Percentiles rank a stretch among this genome's conserved stretches.
Conservation (phyloP, 1,140 invertebrate genomes). For the Eriocheir sinensis region DNA sequence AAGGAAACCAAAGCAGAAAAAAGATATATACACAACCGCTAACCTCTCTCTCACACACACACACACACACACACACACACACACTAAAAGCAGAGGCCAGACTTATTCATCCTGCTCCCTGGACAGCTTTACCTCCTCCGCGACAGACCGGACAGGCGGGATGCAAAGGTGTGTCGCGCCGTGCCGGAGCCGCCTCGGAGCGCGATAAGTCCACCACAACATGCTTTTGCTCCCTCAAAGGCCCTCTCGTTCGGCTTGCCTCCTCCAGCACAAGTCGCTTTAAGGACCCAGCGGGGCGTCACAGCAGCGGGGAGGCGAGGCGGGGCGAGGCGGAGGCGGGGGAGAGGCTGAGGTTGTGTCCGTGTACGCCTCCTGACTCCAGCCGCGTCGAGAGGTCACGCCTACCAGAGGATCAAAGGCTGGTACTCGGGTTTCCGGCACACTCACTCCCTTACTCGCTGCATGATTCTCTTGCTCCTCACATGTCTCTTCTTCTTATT, state of each 20-base stretch:
- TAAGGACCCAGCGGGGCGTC: slow-evolving; percentile 9
- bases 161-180: background rate
- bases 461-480: background rate
- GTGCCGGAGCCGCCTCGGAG: background rate
- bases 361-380: background rate
- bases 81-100: too few species aligned
- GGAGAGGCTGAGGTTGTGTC: background rate
- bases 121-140: too few species aligned
- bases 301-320: background rate
- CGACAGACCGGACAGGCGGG: background rate
- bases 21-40: too few species aligned
- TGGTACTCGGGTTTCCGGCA: background rate
- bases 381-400: background rate
- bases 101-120: too few species aligned
- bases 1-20: too few species aligned
- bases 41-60: too few species aligned
- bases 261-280: background rate
- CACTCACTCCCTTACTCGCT: background rate
- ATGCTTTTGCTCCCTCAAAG: background rate
- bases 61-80: too few species aligned
- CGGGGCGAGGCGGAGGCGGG: too few species aligned
- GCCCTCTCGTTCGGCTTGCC: background rate
- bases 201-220: background rate
- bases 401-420: background rate
- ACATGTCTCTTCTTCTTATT: background rate